These are phyloP conservation scores for Ochotona princeps DNA, from an alignment of 2,113 vertebrate genomes.

Conservation along the genomic window DNA sequence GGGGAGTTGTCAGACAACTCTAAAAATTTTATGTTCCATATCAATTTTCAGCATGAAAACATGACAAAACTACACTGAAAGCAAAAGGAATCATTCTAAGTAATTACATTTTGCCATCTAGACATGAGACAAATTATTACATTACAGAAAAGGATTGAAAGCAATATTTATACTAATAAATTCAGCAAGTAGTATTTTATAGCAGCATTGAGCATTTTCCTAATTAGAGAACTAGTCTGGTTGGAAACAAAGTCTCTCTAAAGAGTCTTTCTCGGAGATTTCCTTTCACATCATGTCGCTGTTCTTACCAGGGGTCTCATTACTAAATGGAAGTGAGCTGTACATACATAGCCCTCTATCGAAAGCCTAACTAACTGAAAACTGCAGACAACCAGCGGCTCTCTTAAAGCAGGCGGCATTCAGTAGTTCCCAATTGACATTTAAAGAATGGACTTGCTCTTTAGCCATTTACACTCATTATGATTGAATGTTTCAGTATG, in stretches of 20 bases:
- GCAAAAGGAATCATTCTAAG: constrained; percentile 56
- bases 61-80: constrained; percentile 65
- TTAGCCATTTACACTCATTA: neutral
- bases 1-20: constrained; percentile 68
- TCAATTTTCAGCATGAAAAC: constrained; percentile 61
- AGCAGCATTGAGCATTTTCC: neutral
- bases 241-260: neutral
- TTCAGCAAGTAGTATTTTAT: neutral
- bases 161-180: constrained; percentile 29
- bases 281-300: neutral
- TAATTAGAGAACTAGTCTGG: neutral
- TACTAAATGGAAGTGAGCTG: neutral
- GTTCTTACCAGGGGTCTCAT: neutral
- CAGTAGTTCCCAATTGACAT: neutral
- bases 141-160: constrained; percentile 65
- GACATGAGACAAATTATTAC: constrained; percentile 39
- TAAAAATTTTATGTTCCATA: constrained; percentile 67
- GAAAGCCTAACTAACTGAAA: neutral
- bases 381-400: neutral
- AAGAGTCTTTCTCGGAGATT: neutral
- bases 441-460: neutral
- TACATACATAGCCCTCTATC: neutral
- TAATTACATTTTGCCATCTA: constrained; percentile 55
- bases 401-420: constrained; percentile 28
- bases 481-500: neutral